phyloP scores from a whole-genome alignment of 2,113 vertebrate species.

The Tragelaphus imberbis region DNA sequence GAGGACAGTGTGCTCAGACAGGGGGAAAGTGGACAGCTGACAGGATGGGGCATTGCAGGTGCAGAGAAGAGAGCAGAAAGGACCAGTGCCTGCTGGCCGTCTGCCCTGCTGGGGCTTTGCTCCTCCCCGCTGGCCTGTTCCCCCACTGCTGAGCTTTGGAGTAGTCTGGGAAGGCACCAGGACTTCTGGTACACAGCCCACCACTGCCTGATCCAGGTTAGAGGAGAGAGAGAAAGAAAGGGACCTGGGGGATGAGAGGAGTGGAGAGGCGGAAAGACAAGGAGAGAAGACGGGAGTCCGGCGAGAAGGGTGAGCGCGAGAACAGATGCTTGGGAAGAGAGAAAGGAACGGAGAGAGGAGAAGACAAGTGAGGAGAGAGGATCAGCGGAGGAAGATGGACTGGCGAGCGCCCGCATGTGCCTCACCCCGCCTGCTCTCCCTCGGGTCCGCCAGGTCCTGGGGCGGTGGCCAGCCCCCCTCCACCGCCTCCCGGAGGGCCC shows the following conservation, averaged over 20 bases:
- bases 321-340: not conserved
- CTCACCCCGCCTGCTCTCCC: accelerated
- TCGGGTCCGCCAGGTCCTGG: not conserved
- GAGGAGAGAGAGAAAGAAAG: not conserved
- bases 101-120: not conserved
- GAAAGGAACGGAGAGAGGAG: not conserved
- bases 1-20: not conserved
- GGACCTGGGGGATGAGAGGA: not conserved
- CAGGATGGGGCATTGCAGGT: not conserved
- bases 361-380: not conserved
- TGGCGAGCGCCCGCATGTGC: accelerated
- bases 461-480: too few relatives aligned
- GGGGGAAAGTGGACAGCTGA: not conserved
- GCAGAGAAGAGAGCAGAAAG: not conserved
- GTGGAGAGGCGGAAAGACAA: not conserved
- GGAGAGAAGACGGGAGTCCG: not conserved
- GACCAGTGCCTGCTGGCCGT: accelerated
- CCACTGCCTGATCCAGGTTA: not conserved
- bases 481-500: too few relatives aligned
- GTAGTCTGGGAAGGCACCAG: not conserved
- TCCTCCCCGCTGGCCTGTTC: not conserved
- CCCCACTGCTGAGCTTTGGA: not conserved
- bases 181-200: not conserved
- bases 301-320: too few relatives aligned
- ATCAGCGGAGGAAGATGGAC: accelerated